These are phyloP conservation scores for Drosophila buzzatii DNA, from an alignment of 2,888 invertebrate species.

Conservation along the genomic window DNA sequence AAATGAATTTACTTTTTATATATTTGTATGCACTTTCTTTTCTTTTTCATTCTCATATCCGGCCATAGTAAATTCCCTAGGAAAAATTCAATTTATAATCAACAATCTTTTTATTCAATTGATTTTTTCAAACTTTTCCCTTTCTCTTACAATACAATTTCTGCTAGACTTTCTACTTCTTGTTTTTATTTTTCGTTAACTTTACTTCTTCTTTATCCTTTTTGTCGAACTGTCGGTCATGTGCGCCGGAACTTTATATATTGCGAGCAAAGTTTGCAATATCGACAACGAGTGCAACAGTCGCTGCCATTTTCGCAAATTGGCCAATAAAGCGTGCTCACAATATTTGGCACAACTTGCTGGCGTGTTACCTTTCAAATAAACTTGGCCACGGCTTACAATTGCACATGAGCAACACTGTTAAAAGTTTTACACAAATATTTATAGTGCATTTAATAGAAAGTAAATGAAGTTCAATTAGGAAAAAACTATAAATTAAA, in stretches of 20 bases:
- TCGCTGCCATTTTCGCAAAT: conserved; percentile 48
- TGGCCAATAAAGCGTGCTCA: conserved; percentile 73
- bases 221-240: conserved; percentile 3
- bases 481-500: background rate
- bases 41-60: background rate
- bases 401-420: background rate
- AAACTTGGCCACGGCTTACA: conserved; percentile 37
- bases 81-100: conserved; percentile 1
- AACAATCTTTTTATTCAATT: conserved; percentile 7
- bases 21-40: background rate
- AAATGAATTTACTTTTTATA: background rate
- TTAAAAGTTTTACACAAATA: conserved; percentile 25
- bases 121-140: conserved; percentile 6
- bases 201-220: background rate
- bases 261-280: conserved; percentile 42
- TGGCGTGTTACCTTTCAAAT: conserved; percentile 63
- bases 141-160: conserved; percentile 6
- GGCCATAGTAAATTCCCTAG: background rate
- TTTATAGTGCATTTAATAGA: conserved; percentile 7
- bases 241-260: conserved; percentile 33
- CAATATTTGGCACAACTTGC: conserved; percentile 64
- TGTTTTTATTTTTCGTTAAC: background rate
- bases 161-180: background rate
- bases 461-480: background rate
- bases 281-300: conserved; percentile 28